Base-by-base conservation (phyloP, 2,797 vertebrate genomes). In the Heliangelus exortis region DNA sequence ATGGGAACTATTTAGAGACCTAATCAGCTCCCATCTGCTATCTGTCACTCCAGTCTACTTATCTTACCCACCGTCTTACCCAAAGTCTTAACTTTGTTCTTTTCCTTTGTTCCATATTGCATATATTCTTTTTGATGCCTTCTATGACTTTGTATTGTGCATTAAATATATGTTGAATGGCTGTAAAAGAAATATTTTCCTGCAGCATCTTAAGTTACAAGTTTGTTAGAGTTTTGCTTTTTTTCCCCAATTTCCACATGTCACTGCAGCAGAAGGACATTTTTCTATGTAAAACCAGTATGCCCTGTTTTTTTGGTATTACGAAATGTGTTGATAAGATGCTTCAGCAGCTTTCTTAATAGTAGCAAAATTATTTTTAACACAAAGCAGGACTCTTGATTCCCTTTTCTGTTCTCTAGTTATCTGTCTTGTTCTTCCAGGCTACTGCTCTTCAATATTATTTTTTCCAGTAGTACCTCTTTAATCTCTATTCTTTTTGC, bases 121-220 rank as follows among this genome's bases (percentile, higher is more conserved):
- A 90, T 66, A 81, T 76, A 68, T 15, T 59, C 25, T 75, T 87
- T 77, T 67, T 39, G 33, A 61, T 90, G 53, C 19, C 26, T 90
- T 12, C 20, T 71, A 10, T 73, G 53, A 71, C 23, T 68, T 81
- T 36, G 48, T 92, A 45, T 87, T 2, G 8, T 90, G 45, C 26
- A 34, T 89, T 79, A 87, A 91, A 83, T 76, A 45, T 29, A 53
- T 4, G 13, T 82, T 73, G 36, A 68, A 77, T 33, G 8, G 20
- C 47, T 90, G 82, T 79, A 67, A 84, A 86, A 92, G 48, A 76
- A 86, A n/a, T 91, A 7, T 74, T 84, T 79, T 81, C n/a, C 58
- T 55, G 23, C 81, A 43, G 10, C 36, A 61, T 82, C 84, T 84
- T 45, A 84, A 69, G 25, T 73, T 74, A 59, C 7, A 63, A 62